Evolutionary conservation across 53 echinoderm and acorn worm species (phyloP), one percentile per base, ranked within the genome.

Genomic region (Holothuria leucospilota): DNA sequence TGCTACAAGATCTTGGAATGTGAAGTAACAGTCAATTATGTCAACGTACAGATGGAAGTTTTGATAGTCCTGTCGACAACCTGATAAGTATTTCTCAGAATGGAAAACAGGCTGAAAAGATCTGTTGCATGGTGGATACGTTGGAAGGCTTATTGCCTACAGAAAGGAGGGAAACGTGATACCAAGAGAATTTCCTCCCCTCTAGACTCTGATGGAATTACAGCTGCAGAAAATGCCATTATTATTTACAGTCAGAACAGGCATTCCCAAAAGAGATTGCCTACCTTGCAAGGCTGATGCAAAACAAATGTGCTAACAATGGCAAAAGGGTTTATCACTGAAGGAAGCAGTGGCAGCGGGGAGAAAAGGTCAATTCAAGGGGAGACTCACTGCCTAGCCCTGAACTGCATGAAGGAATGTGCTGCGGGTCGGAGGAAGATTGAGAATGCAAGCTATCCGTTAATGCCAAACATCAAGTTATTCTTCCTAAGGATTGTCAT

Each of bases 401-500:
- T 68, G 72, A 85, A 39, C 51, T 92, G 51, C 30, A 39, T 51
- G 86, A 89, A 29, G 92, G 89, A 40, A 28, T 60, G n/a, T n/a
- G 21, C 16, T 80, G 29, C 87, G 46, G 78, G 93, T 90, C 20
- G 90, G 87, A 46, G 93, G 90, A 28, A 90, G 90, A 30, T 68
- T 93, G 0, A 53, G 59, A 24, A 93, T 90, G 90, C 90, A 39
- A 13, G 27, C 5, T 87, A 11, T 51, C 90, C 26, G 29, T 67
- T 39, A 69, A 70, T 46, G 85, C 88, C 10, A 85, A 87, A 69
- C 93, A 90, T 68, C 93, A 86, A 8, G 29, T 87, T 29, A 90
- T 93, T 53, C 51, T 93, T 59, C 93, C 93, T 62, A 93, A 84
- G 24, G 24, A 83, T 20, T 84, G 87, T 52, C 93, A 86, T 58